phyloP scores from a whole-genome alignment of 2,888 invertebrate genomes.

The Phortica okadai region DNA sequence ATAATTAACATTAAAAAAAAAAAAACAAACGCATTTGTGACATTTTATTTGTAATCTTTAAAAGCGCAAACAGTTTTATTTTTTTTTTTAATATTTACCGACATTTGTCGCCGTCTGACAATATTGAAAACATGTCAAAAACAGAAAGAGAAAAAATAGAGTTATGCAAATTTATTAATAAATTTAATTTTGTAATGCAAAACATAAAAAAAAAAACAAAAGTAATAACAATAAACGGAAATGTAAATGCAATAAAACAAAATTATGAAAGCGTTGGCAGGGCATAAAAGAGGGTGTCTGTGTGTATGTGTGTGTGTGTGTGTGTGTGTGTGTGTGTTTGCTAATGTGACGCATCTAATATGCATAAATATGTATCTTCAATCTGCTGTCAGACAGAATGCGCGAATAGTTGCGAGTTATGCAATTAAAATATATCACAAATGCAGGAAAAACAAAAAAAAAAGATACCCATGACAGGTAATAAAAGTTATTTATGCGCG shows the following conservation, averaged over 20 bases:
- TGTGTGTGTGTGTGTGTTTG: constrained; percentile 33
- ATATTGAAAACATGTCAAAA: neutral
- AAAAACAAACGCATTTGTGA: neutral
- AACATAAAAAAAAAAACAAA: constrained; percentile 7
- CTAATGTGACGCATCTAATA: constrained; percentile 67
- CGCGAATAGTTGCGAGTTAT: constrained; percentile 67
- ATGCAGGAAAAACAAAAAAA: constrained; percentile 48
- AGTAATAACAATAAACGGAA: neutral
- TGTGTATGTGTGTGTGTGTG: constrained; percentile 42
- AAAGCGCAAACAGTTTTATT: neutral
- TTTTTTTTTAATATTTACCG: constrained; percentile 20
- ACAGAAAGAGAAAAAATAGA: neutral
- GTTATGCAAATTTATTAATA: constrained; percentile 23
- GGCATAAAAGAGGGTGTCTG: constrained; percentile 11
- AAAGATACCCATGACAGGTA: constrained; percentile 74
- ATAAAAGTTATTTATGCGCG: constrained; percentile 75
- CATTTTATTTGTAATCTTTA: neutral
- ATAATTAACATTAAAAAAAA: neutral
- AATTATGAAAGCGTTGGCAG: constrained; percentile 4
- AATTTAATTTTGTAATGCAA: neutral
- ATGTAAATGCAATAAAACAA: constrained; percentile 18
- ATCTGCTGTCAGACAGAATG: constrained; percentile 66
- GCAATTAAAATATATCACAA: constrained; percentile 72
- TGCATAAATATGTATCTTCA: constrained; percentile 70
- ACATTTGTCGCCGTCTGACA: constrained; percentile 25